Evolutionary conservation across 2,113 vertebrate species (phyloP), one percentile per base, ranked within the genome.

Genomic region (Deroptyus accipitrinus): DNA sequence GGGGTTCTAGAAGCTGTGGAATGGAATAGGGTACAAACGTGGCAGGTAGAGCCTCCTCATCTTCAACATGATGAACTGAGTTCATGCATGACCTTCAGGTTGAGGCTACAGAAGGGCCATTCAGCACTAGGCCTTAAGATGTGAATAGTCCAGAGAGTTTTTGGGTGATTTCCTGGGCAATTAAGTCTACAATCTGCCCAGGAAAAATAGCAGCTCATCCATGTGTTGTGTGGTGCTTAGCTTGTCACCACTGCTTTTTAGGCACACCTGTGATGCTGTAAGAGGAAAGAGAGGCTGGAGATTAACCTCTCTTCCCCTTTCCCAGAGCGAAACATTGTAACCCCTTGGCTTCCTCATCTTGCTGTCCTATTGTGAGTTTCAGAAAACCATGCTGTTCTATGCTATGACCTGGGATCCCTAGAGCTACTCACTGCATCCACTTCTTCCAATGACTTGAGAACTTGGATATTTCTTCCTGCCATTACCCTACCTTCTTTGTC

Each of bases 81-180:
- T 83, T 77, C 17, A 20, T n/a, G 30, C 15, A 51, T 75, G 64
- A 83, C 75, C 44, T 88, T 88, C 55, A 74, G 7, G 10, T 0
- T 81, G 72, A 90, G 69, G 41, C 22, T 91, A 57, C 41, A 90
- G 80, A 90, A 88, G 31, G 25, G 16, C 20, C 23, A 55, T 91
- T 92, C 51, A 83, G 17, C 13, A 44, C 78, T 55, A 83, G 61
- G 31, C 35, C 8, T 63, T 72, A 63, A 81, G 27, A 96, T 42
- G 10, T 23, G 68, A 92, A 81, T 25, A 66, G 24, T 68, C 30
- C 51, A 78, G 76, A 67, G n/a, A 67, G 24, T 27, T 86, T 96
- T 42, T 33, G 39, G 27, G 48, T 80, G 3, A 74, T 92, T 94
- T 97, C 88, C 92, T 95, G 73, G 46, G 27, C 76, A 84, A 75